phyloP scores from a whole-genome alignment of 30 jellyfish, hydroid and myxozoan species.

The Aurelia aurita region DNA sequence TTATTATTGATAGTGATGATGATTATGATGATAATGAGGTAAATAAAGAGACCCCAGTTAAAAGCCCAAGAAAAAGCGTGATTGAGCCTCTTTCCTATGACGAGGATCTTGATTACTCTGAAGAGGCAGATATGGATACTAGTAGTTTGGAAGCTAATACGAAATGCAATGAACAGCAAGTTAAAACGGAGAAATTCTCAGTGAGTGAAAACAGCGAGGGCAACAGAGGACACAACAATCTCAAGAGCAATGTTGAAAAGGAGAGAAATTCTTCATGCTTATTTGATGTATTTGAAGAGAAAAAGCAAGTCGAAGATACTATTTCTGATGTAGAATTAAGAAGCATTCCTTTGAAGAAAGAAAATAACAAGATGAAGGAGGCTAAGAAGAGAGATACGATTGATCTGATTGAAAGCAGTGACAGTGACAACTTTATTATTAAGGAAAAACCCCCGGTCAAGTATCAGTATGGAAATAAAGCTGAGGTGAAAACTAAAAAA shows the following conservation, averaged over 20 bases:
- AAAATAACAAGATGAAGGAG: not conserved
- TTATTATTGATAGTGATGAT: not conserved
- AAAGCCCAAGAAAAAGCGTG: constrained; percentile 7
- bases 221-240: too few species aligned
- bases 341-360: not conserved
- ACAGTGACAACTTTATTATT: not conserved
- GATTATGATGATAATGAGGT: constrained; percentile 10
- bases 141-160: not conserved
- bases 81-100: constrained; percentile 34
- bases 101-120: constrained; percentile 40
- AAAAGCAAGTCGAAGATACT: not conserved
- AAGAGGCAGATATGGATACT: constrained; percentile 2
- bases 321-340: not conserved
- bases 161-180: not conserved
- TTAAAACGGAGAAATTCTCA: not conserved
- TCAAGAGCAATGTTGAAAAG: too few species aligned
- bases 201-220: not conserved
- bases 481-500: not conserved
- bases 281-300: not conserved
- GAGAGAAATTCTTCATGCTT: too few species aligned
- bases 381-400: not conserved
- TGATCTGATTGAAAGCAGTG: not conserved
- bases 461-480: not conserved
- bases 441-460: constrained; percentile 11
- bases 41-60: not conserved